Percentiles rank a stretch among this genome's conserved stretches.
Evolutionary conservation across 64 coral and sea anemone genomes (phyloP).

Genomic region (Stylophora pistillata): DNA sequence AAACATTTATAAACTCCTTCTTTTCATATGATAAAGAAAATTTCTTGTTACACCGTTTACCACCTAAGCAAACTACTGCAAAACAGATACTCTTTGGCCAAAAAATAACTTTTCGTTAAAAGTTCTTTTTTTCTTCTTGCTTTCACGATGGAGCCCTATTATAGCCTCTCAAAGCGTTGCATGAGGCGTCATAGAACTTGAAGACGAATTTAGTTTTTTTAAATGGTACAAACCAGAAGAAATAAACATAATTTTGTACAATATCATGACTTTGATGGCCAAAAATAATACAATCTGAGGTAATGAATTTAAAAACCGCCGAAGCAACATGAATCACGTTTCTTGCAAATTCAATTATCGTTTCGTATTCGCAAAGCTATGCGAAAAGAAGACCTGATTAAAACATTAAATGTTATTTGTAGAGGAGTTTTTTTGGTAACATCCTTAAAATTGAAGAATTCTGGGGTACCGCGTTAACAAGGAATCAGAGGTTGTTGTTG

Average conservation of each 20-base stretch:
- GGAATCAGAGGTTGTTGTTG: not conserved
- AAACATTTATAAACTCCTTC: not conserved
- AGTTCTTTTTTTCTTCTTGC: not conserved
- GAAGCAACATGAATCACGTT: not conserved
- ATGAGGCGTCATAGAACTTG: not conserved
- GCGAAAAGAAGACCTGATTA: not conserved
- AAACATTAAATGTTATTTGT: not conserved
- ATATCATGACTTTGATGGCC: not conserved
- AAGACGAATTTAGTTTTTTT: not conserved
- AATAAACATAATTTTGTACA: not conserved
- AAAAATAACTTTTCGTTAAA: not conserved
- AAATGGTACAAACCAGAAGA: not conserved
- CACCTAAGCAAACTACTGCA: not conserved
- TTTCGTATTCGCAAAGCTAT: not conserved
- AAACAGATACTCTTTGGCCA: not conserved
- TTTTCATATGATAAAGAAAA: not conserved
- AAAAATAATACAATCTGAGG: not conserved
- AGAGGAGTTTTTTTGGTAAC: not conserved
- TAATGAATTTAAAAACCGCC: slow-evolving; percentile 12
- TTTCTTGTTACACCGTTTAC: not conserved
- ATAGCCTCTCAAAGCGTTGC: not conserved
- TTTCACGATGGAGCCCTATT: not conserved
- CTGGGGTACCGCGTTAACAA: not conserved
- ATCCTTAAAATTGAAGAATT: not conserved
- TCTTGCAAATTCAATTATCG: not conserved